phyloP scores from a whole-genome alignment of 2,888 invertebrate species.

The Habrosyne pyritoides region DNA sequence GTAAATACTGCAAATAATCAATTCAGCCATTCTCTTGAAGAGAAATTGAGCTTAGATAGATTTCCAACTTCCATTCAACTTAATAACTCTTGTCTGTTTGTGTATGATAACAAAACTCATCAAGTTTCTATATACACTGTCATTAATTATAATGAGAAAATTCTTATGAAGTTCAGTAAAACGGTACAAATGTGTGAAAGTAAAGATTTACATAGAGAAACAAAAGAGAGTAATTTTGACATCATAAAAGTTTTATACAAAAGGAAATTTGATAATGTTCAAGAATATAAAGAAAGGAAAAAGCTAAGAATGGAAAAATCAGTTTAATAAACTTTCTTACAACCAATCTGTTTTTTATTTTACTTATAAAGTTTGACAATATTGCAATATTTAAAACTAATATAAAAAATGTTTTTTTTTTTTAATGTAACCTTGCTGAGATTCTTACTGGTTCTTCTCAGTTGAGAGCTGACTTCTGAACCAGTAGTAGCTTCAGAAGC shows the following conservation, averaged over 20 bases:
- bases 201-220: slow-evolving; percentile 20
- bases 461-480: no score
- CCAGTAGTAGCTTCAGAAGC: no score
- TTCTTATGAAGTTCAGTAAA: slow-evolving; percentile 38
- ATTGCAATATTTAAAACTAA: no score
- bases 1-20: slow-evolving; percentile 49
- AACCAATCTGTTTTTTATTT: slow-evolving; percentile 4
- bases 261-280: slow-evolving; percentile 91
- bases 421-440: no score
- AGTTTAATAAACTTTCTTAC: slow-evolving; percentile 35
- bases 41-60: slow-evolving; percentile 61
- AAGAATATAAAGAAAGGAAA: slow-evolving; percentile 91
- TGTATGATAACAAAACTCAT: slow-evolving; percentile 56
- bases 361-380: no score
- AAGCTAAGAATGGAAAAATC: slow-evolving; percentile 85
- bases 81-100: slow-evolving; percentile 60
- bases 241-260: slow-evolving; percentile 86
- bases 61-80: slow-evolving; percentile 73
- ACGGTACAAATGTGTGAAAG: slow-evolving; percentile 54
- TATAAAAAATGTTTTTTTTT: no score
- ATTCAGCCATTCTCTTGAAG: slow-evolving; percentile 50
- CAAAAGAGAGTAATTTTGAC: slow-evolving; percentile 46
- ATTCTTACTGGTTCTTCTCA: no score
- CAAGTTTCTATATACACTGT: slow-evolving; percentile 57
- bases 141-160: slow-evolving; percentile 41